Evolutionary conservation across 1,140 invertebrate genomes (phyloP), one percentile per base, ranked within the genome.

Genomic region (Thaumetopoea pityocampa): DNA sequence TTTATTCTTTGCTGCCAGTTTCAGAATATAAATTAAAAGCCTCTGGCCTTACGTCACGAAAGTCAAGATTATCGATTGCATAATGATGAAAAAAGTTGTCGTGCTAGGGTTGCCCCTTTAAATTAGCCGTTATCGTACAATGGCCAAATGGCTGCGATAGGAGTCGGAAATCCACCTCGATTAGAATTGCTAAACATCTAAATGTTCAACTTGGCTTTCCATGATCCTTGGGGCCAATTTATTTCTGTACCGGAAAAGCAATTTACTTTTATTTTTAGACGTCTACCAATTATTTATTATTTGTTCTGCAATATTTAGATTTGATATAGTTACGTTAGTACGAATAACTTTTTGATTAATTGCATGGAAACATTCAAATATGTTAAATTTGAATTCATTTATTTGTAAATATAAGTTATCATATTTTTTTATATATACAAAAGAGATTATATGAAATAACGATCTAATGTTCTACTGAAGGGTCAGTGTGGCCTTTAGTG

Each of bases 181-280:
- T 69, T 67, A 67, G 54, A 64, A 64, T 62, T 64, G 60, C 54
- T 59, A 66, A 69, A 47, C 37, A 38, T 44, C 26, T 11, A 37
- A 40, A 41, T 41, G 46, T 42, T 18, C 38, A 38, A 35, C 30
- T 11, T 47, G 34, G 28, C 33, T 38, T 51, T 42, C 19, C 6
- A 34, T 8, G 16, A 16, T 24, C 6, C 30, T 33, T 12, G 11
- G 9, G 20, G 14, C 20, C 23, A 18, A n/a, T 44, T 26, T 30
- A 22, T 15, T 18, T 17, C 9, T 11, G 26, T 22, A 26, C 12
- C 5, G 12, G n/a, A n/a, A n/a, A n/a, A n/a, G n/a, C n/a, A n/a
- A n/a, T n/a, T n/a, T n/a, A n/a, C n/a, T n/a, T n/a, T n/a, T n/a
- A n/a, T n/a, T n/a, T n/a, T n/a, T n/a, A n/a, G n/a, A n/a, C n/a